Base-by-base conservation (phyloP, 2,113 vertebrate genomes). In the Nyctibius bracteatus region DNA sequence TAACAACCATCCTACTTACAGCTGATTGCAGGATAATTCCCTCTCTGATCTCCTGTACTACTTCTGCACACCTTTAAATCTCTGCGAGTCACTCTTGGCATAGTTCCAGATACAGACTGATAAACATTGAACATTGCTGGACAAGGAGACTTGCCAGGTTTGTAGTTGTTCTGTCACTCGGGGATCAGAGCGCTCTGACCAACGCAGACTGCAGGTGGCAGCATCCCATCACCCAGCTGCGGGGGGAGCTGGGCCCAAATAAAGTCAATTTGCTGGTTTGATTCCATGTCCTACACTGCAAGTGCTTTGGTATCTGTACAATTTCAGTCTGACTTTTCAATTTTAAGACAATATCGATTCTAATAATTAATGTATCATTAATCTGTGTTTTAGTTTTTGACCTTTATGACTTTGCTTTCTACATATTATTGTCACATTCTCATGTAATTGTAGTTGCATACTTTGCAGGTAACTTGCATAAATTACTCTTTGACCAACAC, bases 181-280 rank as follows among this genome's bases (percentile, higher is more conserved):
- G 4, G 74, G 23, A 11, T 1, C 14, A 2, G 27, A 9, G 41
- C 4, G 55, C 47, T 35, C 43, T 6, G 66, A 63, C 27, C 52
- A 6, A 9, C 5, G 70, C 91, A 24, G 74, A 22, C 95, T 95
- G 93, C 59, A 96, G 96, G 86, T 94, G 96, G 93, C 96, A 97
- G 96, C 85, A 96, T 59, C 55, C 79, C 65, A 80, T 4, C 37
- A 41, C 21, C 22, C 77, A 81, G 5, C 6, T 23, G 61, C 44
- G 39, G 49, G 47, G 9, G 1, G 28, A 73, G 46, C 66, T 17
- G 61, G 27, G 7, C 15, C 83, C 63, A 2, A 25, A 2, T 5
- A 11, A 21, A 17, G 21, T 5, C 62, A 9, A 0, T 35, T 35
- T 24, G 13, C 1, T 35, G 39, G 25, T 1, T 63, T 61, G 21